Percentiles rank a stretch among this genome's conserved stretches.
Evolutionary conservation across 2,113 vertebrate species (phyloP).

Genomic region (Corapipo altera): DNA sequence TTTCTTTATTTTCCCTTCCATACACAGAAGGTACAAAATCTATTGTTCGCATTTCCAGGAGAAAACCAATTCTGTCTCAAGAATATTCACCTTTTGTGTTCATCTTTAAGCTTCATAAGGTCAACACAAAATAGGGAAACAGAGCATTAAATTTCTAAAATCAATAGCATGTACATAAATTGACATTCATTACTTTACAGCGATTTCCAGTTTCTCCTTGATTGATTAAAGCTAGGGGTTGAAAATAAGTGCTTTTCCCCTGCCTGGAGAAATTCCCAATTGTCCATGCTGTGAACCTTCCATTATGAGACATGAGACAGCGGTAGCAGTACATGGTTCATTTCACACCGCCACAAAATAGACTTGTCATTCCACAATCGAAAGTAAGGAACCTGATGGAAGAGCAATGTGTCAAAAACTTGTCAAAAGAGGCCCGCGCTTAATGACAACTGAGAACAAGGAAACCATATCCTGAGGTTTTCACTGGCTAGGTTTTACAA

Average conservation of each 20-base stretch:
- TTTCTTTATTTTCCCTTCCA: not conserved
- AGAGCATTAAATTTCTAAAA: conserved; percentile 63
- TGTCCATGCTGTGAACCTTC: conserved; percentile 69
- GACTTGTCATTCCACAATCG: conserved; percentile 66
- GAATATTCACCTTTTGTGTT: conserved; percentile 54
- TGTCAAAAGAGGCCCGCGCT: conserved; percentile 43
- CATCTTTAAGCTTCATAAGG: conserved; percentile 44
- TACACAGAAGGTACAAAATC: not conserved
- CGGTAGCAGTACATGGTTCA: conserved; percentile 57
- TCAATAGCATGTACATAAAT: conserved; percentile 64
- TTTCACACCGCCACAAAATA: conserved; percentile 71
- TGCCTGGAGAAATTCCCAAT: conserved; percentile 69
- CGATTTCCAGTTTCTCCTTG: conserved; percentile 65
- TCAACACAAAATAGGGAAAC: conserved; percentile 63
- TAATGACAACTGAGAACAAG: conserved; percentile 50
- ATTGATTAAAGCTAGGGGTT: conserved; percentile 72
- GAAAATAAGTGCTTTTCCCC: conserved; percentile 71
- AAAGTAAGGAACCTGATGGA: conserved; percentile 66
- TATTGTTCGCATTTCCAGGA: conserved; percentile 6
- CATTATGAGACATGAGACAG: conserved; percentile 71
- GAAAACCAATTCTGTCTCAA: not conserved
- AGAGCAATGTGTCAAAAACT: conserved; percentile 67
- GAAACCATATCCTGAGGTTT: conserved; percentile 12
- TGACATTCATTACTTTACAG: conserved; percentile 65
- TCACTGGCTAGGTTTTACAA: not conserved